Evolutionary conservation across 2,113 vertebrate species (phyloP).

Genomic region (Balaeniceps rex): DNA sequence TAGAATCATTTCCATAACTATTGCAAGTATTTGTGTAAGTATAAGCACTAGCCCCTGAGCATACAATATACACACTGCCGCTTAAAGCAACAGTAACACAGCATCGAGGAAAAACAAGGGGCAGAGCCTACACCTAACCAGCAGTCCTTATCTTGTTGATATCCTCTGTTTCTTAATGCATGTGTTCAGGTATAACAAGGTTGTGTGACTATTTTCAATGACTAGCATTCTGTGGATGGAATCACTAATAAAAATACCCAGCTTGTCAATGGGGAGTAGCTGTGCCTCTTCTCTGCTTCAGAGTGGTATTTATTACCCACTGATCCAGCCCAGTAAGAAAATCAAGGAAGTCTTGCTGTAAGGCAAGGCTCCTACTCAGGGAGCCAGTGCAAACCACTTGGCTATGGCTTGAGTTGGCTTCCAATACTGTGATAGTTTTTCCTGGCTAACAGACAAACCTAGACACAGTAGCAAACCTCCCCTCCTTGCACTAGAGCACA

Average conservation of each 20-base stretch:
- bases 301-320: neutral
- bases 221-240: neutral
- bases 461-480: neutral
- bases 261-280: neutral
- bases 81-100: neutral
- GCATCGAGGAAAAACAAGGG: fast-evolving
- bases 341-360: neutral
- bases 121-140: neutral
- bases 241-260: neutral
- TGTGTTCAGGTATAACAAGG: neutral
- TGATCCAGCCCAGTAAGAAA: neutral
- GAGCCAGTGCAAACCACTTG: neutral
- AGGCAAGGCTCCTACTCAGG: neutral
- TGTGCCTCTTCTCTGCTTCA: neutral
- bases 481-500: neutral
- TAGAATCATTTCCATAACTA: neutral
- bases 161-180: neutral
- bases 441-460: neutral
- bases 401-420: neutral
- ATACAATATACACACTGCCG: neutral
- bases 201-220: neutral
- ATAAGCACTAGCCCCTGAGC: neutral
- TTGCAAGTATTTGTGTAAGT: neutral
- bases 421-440: neutral
- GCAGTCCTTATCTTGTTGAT: neutral